Conservation (phyloP, 2,113 vertebrate species). For the Raja brachyura region DNA sequence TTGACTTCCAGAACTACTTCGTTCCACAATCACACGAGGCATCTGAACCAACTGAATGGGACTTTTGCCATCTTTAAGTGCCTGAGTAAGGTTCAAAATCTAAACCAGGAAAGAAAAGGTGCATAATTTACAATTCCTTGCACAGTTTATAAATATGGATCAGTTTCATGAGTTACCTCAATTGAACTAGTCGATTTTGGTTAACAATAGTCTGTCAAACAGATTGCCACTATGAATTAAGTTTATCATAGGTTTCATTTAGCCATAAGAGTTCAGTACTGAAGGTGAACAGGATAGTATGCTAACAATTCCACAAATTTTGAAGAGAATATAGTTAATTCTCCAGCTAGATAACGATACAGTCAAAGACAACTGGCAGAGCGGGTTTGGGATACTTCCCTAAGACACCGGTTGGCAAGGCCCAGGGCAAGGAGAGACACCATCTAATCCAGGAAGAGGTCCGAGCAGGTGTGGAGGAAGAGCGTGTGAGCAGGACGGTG, state of each 20-base stretch:
- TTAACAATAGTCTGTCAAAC: not conserved
- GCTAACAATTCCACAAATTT: not conserved
- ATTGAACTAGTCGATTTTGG: not conserved
- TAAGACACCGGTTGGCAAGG: too few species aligned
- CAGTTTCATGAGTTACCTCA: not conserved
- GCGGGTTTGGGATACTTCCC: too few species aligned
- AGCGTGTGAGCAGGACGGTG: too few species aligned
- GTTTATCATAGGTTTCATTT: not conserved
- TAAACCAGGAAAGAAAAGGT: slow-evolving; percentile 45
- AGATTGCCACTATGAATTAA: not conserved
- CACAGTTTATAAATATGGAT: not conserved
- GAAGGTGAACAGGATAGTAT: not conserved
- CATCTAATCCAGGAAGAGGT: too few species aligned
- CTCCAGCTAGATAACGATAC: too few species aligned
- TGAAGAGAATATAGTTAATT: not conserved
- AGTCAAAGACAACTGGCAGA: too few species aligned
- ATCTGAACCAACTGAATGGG: slow-evolving; percentile 92
- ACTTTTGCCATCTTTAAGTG: slow-evolving; percentile 79
- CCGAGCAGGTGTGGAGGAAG: too few species aligned
- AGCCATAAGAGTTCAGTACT: not conserved
- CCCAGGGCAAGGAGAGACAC: too few species aligned
- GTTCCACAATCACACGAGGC: slow-evolving; percentile 89
- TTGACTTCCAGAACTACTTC: slow-evolving; percentile 72
- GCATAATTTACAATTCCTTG: not conserved
- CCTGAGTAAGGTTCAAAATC: slow-evolving; percentile 92